These are phyloP conservation scores for Todus mexicanus DNA, from an alignment of 2,797 vertebrate species.

Conservation along the genomic window DNA sequence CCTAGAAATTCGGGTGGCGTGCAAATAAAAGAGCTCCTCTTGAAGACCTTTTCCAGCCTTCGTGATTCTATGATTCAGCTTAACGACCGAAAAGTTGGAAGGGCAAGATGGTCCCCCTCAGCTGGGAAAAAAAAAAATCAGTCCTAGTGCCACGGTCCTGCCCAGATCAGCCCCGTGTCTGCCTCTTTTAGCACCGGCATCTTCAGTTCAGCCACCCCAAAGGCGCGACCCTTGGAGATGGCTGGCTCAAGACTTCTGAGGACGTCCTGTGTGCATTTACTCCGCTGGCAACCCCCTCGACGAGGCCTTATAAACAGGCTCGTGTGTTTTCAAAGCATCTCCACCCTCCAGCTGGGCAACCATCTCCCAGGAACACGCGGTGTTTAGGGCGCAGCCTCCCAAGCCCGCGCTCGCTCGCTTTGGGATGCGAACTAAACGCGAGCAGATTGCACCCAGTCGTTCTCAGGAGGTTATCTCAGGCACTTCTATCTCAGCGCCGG, in stretches of 20 bases:
- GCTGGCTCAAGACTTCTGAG: not conserved
- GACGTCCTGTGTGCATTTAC: not conserved
- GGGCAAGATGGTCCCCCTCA: accelerated
- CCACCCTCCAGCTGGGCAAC: not conserved
- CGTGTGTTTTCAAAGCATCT: not conserved
- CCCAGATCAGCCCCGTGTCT: not conserved
- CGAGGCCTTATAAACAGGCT: not conserved
- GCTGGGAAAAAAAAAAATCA: not conserved
- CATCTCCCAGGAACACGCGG: not conserved
- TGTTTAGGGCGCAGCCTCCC: not conserved
- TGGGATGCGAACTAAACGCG: not conserved
- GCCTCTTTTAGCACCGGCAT: accelerated
- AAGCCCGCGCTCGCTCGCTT: accelerated
- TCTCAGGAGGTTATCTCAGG: not conserved
- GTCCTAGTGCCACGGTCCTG: not conserved
- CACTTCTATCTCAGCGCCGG: not conserved
- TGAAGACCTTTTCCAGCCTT: no score
- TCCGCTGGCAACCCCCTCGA: not conserved
- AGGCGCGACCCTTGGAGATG: not conserved
- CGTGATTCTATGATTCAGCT: not conserved
- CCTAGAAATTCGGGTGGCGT: not conserved
- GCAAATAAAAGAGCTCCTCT: not conserved
- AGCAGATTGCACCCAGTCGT: not conserved
- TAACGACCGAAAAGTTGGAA: accelerated
- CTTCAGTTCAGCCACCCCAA: not conserved